A percentile compares a stretch with the other conserved stretches of the same genome.
Evolutionary conservation across 2,888 invertebrate genomes (phyloP).

Genomic region (Melipona beecheii): DNA sequence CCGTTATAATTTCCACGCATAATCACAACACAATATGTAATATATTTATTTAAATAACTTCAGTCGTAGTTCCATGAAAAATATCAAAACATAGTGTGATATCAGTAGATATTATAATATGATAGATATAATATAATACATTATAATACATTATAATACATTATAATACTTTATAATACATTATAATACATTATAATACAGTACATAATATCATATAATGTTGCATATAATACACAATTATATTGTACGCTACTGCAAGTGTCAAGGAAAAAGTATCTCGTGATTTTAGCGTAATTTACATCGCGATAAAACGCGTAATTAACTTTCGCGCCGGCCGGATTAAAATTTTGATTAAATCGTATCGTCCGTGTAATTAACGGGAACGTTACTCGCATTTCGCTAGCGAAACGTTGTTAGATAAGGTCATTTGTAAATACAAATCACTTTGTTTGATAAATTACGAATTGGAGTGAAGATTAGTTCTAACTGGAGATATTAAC

Average conservation of each 20-base stretch:
- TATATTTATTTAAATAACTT: too few relatives aligned
- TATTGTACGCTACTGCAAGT: background rate
- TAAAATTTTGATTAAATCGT: conserved; percentile 39
- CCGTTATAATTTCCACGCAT: too few relatives aligned
- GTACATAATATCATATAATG: too few relatives aligned
- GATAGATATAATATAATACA: too few relatives aligned
- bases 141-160: too few relatives aligned
- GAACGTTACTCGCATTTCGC: conserved; percentile 13
- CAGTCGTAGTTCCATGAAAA: too few relatives aligned
- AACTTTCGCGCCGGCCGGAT: conserved; percentile 1
- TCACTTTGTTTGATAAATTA: background rate
- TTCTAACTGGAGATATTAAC: background rate
- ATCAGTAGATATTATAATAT: too few relatives aligned
- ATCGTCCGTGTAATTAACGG: conserved; percentile 2
- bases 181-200: too few relatives aligned
- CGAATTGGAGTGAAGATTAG: background rate
- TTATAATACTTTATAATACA: too few relatives aligned
- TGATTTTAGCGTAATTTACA: conserved; percentile 13
- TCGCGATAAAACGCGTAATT: conserved; percentile 27
- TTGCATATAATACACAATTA: too few relatives aligned
- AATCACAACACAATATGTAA: too few relatives aligned
- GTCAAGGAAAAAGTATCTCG: background rate
- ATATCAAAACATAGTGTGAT: too few relatives aligned
- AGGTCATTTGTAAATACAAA: background rate
- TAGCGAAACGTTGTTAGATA: background rate